phyloP scores from a whole-genome alignment of 1,140 invertebrate species.

The Maniola jurtina region DNA sequence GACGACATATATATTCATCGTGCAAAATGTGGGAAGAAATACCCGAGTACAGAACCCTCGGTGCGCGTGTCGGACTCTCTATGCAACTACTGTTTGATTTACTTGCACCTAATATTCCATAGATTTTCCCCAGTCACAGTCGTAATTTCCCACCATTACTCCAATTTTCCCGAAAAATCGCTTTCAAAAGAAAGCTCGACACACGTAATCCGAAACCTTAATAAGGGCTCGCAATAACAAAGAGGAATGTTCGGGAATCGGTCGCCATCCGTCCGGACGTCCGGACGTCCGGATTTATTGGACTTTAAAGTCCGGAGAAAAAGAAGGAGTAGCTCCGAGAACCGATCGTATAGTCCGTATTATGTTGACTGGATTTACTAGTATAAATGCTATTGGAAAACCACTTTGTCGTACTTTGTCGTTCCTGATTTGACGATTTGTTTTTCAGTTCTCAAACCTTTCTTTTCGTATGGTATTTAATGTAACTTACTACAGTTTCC shows the following conservation, averaged over 20 bases:
- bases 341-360: conserved; percentile 14
- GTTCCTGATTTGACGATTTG: neutral
- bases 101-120: too few relatives aligned
- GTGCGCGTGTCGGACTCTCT: too few relatives aligned
- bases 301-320: conserved; percentile 18
- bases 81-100: too few relatives aligned
- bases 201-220: neutral
- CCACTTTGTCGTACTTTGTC: conserved; percentile 4
- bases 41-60: too few relatives aligned
- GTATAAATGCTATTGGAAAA: conserved; percentile 3
- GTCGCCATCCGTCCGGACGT: conserved; percentile 25
- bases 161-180: too few relatives aligned
- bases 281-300: conserved; percentile 28
- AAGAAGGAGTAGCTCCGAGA: conserved; percentile 19
- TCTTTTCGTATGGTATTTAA: too few relatives aligned
- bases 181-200: neutral
- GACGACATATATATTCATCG: too few relatives aligned
- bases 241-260: conserved; percentile 22
- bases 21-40: too few relatives aligned
- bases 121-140: too few relatives aligned
- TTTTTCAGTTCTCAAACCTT: neutral
- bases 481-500: too few relatives aligned
- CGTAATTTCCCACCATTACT: too few relatives aligned
- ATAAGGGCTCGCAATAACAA: conserved; percentile 25
- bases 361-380: conserved; percentile 17